Evolutionary conservation across 2,888 invertebrate species (phyloP).

Genomic region (Caenorhabditis sinica): DNA sequence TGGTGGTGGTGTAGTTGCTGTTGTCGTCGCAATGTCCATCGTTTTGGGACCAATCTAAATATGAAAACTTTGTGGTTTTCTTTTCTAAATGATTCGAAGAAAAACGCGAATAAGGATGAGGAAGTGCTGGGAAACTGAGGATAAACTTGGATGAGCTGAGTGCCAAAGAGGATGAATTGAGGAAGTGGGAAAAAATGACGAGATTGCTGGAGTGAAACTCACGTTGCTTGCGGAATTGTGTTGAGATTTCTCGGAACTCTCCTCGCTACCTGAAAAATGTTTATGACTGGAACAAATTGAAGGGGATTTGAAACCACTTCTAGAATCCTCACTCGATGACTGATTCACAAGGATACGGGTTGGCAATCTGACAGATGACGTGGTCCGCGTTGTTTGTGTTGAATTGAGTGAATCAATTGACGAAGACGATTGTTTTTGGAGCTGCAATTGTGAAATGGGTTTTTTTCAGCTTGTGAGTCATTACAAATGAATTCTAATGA

Average conservation of each 20-base stretch:
- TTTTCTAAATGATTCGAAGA: conserved; percentile 25
- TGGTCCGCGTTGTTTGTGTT: conserved; percentile 66
- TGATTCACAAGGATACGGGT: conserved; percentile 56
- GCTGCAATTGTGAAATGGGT: conserved; percentile 54
- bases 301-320: neutral
- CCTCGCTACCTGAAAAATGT: conserved; percentile 58
- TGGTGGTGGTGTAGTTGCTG: conserved; percentile 15
- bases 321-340: conserved; percentile 42
- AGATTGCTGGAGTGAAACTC: conserved; percentile 19
- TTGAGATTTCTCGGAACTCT: conserved; percentile 57
- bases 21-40: conserved; percentile 8
- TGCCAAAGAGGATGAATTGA: conserved; percentile 5
- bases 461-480: conserved; percentile 10
- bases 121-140: conserved; percentile 39
- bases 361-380: conserved; percentile 56
- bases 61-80: conserved; percentile 16
- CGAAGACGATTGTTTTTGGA: conserved; percentile 65
- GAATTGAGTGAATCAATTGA: conserved; percentile 72
- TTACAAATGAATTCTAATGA: conserved; percentile 19
- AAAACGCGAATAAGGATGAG: conserved; percentile 8
- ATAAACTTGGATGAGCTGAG: conserved; percentile 13
- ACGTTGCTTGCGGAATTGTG: conserved; percentile 49
- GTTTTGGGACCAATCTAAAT: conserved; percentile 57
- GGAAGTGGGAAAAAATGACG: conserved; percentile 30
- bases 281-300: neutral